Percentiles rank a stretch among this genome's conserved stretches.
Evolutionary conservation across 2,113 vertebrate species (phyloP).

Genomic region (Polypterus senegalus): DNA sequence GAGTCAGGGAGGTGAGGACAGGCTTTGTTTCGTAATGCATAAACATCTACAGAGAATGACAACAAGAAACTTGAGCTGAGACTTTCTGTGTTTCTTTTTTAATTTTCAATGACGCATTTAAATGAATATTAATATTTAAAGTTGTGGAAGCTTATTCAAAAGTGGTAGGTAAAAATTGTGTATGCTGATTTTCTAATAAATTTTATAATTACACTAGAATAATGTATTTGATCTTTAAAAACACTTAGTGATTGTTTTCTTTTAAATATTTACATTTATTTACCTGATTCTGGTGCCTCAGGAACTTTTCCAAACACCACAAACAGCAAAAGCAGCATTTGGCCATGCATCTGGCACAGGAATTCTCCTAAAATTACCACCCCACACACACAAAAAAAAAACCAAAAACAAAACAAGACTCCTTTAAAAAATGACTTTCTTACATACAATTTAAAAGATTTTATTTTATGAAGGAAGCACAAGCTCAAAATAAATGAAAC

Average conservation of each 20-base stretch:
- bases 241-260: not conserved
- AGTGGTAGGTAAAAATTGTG: not conserved
- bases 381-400: not conserved
- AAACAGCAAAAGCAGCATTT: conserved; percentile 37
- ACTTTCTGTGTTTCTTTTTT: too few relatives aligned
- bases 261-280: not conserved
- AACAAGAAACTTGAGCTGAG: too few relatives aligned
- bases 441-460: not conserved
- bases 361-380: conserved; percentile 12
- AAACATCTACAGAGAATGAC: not conserved
- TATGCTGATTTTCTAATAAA: not conserved
- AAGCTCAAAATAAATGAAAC: too few relatives aligned
- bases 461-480: not conserved
- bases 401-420: not conserved
- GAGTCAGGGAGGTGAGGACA: not conserved
- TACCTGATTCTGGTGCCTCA: conserved; percentile 50
- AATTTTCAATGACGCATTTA: too few relatives aligned
- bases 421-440: not conserved
- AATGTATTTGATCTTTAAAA: not conserved
- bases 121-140: too few relatives aligned
- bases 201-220: not conserved
- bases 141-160: too few relatives aligned
- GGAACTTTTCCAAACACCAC: conserved; percentile 34
- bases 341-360: conserved; percentile 24
- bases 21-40: not conserved